A percentile compares a stretch with the other conserved stretches of the same genome.
phyloP scores from a whole-genome alignment of 2,797 vertebrate species.

The Rousettus madagascariensis region DNA sequence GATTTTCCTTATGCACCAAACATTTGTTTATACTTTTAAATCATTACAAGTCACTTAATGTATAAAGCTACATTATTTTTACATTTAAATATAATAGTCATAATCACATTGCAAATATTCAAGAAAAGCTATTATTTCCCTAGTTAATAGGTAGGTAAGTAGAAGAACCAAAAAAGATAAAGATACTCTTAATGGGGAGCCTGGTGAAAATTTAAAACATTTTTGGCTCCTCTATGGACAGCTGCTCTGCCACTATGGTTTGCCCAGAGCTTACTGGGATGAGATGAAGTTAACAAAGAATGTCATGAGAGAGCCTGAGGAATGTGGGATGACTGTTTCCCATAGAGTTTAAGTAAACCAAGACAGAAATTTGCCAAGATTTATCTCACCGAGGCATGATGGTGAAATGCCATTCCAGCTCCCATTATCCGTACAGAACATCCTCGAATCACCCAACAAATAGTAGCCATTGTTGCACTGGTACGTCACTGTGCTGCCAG shows the following conservation, averaged over 20 bases:
- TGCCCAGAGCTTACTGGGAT: not conserved
- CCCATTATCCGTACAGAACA: constrained; percentile 92
- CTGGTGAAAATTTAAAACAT: not conserved
- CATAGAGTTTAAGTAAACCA: not conserved
- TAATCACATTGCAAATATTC: not conserved
- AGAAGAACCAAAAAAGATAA: not conserved
- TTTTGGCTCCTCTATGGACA: not conserved
- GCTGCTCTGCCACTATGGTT: not conserved
- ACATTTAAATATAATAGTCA: not conserved
- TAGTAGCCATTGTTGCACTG: constrained; percentile 95
- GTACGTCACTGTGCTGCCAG: constrained; percentile 92
- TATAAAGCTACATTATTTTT: not conserved
- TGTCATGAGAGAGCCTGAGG: not conserved
- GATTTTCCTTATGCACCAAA: not conserved
- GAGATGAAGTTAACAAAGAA: not conserved
- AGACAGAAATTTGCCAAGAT: not conserved
- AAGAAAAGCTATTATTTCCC: not conserved
- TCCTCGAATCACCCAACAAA: constrained; percentile 93
- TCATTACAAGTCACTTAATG: not conserved
- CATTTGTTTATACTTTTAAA: constrained; percentile 6
- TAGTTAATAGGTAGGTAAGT: not conserved
- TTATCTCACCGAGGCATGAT: constrained; percentile 92
- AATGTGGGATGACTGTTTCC: not conserved
- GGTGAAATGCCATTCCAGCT: constrained; percentile 94
- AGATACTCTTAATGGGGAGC: not conserved